Base-by-base conservation (phyloP, 2,888 invertebrate species). In the Pristionchus maxplancki region DNA sequence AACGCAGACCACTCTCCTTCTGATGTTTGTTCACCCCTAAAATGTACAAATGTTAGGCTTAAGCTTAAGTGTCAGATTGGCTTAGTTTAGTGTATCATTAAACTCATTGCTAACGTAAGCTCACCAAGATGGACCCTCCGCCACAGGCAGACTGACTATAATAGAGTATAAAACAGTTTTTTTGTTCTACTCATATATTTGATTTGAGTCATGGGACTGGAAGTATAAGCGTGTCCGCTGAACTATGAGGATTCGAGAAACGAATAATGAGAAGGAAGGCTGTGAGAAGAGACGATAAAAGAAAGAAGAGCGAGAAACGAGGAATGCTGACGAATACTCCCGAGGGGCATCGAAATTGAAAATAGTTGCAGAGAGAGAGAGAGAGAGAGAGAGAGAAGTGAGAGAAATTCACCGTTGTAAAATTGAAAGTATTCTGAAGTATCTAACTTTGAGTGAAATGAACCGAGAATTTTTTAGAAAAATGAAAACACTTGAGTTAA, bases 261-360 rank as follows among this genome's bases (percentile, higher is more conserved):
- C 6, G 34, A 24, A 71, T 20, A 81, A 48, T 64, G 62, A 50
- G 50, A 58, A 67, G 34, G 85, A 62, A 85, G 87, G 87, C 44
- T 50, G 74, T 64, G 82, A 82, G 81, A 37, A 67, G 78, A 81
- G 24, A 37, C 82, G 85, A 40, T 71, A 58, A 58, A 44, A 53
- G 34, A 53, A 64, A 78, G 88, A 88, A 88, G 58, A 37, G 71
- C 81, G 62, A 84, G 74, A 84, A 64, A 62, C 20, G 37, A n/a
- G 37, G 71, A 37, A 37, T 64, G 64, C 64, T 20, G 64, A 31
- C 31, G 31, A 64, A 64, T 31, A 64, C 64, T 64, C 64, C 64
- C 64, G 17, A 15, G 71, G 71, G 37, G 37, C 34, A 24, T 9
- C 58, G 24, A 58, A 58, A 58, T 58, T 4, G 58, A n/a, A 58